These are phyloP conservation scores for Patiria pectinifera DNA, from an alignment of 53 echinoderm and acorn worm genomes.

Conservation along the genomic window DNA sequence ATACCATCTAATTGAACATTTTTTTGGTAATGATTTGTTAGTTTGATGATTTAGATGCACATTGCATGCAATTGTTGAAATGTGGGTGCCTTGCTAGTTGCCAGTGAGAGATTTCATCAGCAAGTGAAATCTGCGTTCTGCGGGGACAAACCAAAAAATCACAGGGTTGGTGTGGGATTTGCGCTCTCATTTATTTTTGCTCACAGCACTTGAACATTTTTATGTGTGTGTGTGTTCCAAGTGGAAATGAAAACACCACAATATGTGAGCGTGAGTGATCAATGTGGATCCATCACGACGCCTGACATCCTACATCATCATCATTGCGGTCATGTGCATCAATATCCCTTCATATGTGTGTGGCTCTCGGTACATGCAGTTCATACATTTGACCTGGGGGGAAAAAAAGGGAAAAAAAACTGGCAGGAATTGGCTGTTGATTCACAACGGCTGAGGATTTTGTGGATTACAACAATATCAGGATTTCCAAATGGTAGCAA, in stretches of 20 bases:
- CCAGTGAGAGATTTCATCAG: too few relatives aligned
- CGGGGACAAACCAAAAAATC: background rate
- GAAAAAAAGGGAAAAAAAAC: too few relatives aligned
- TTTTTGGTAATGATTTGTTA: too few relatives aligned
- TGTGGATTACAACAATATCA: background rate
- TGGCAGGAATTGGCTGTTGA: background rate
- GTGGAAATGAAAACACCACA: slow-evolving; percentile 3
- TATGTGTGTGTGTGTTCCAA: background rate
- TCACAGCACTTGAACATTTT: background rate
- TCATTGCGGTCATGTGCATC: background rate
- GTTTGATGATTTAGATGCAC: too few relatives aligned
- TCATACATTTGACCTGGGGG: background rate
- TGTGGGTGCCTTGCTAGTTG: too few relatives aligned
- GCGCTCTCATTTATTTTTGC: background rate
- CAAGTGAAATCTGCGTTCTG: too few relatives aligned
- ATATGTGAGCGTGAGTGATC: background rate
- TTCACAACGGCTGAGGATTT: background rate
- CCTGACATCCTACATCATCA: background rate
- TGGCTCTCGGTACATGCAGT: background rate
- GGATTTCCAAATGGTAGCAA: background rate
- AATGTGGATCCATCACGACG: background rate
- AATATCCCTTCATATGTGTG: background rate
- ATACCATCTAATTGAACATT: too few relatives aligned
- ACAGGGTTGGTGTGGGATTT: background rate
- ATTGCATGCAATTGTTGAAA: too few relatives aligned